Evolutionary conservation across 2,797 vertebrate species (phyloP).

Genomic region (Liasis olivaceus): DNA sequence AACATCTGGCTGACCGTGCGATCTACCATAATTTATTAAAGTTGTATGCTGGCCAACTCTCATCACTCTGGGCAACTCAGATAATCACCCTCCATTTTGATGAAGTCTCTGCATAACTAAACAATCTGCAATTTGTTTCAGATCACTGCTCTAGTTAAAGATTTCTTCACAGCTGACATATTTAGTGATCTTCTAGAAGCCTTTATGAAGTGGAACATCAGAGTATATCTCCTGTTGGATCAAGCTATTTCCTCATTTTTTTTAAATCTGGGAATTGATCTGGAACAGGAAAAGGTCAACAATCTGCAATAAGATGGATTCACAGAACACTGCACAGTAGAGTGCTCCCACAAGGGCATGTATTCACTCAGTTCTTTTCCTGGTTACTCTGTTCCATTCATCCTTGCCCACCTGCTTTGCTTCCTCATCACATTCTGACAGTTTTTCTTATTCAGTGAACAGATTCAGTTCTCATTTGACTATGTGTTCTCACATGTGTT

Average conservation of each 20-base stretch:
- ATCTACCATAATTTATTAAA: too few species aligned
- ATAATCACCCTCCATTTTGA: background rate
- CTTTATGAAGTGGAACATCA: conserved; percentile 75
- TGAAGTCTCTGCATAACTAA: background rate
- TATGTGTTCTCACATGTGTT: background rate
- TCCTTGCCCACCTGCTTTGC: background rate
- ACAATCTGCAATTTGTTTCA: conserved; percentile 59
- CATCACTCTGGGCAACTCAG: background rate
- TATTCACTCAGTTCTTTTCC: background rate
- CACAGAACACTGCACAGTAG: background rate
- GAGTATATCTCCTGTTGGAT: conserved; percentile 89
- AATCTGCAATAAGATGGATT: background rate
- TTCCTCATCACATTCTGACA: background rate
- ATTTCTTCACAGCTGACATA: conserved; percentile 89
- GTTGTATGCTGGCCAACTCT: too few species aligned
- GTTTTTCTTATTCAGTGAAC: background rate
- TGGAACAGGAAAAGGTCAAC: conserved; percentile 83
- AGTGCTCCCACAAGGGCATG: background rate
- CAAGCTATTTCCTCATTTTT: conserved; percentile 76
- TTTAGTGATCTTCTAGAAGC: conserved; percentile 88
- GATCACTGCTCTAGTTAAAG: conserved; percentile 91
- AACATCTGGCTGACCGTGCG: too few species aligned
- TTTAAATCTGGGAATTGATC: conserved; percentile 76
- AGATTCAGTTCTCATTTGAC: background rate
- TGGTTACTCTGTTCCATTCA: background rate